These are phyloP conservation scores for Orthonyx spaldingii DNA, from an alignment of 2,113 vertebrate genomes.

Conservation along the genomic window DNA sequence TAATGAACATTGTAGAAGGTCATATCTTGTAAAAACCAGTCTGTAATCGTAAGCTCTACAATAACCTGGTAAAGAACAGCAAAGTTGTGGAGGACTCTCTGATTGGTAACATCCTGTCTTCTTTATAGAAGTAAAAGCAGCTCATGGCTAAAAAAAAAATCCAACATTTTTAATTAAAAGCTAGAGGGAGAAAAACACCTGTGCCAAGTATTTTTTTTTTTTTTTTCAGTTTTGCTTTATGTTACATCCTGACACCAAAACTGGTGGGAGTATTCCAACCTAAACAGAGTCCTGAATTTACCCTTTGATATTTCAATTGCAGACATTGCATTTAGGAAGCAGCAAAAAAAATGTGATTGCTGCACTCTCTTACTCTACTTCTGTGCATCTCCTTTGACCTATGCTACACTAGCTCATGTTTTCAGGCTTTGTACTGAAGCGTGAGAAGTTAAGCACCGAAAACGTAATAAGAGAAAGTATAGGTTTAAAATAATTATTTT, in stretches of 20 bases:
- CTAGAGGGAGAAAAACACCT: background rate
- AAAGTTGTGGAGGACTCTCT: background rate
- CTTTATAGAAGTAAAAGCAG: background rate
- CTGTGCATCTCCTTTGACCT: background rate
- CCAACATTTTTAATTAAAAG: background rate
- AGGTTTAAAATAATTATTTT: constrained; percentile 17
- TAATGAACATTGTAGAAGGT: background rate
- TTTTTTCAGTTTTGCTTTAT: background rate
- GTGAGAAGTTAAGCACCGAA: background rate
- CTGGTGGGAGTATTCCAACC: background rate
- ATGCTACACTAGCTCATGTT: background rate
- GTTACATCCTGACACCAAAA: background rate
- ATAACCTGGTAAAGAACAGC: background rate
- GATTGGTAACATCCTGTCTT: background rate
- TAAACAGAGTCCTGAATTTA: background rate
- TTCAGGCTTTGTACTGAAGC: background rate
- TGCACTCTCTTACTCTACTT: background rate
- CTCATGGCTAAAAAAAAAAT: background rate
- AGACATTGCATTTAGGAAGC: background rate
- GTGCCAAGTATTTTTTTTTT: background rate
- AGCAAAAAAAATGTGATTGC: background rate
- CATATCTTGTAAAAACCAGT: background rate
- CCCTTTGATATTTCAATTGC: background rate
- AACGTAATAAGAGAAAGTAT: background rate
- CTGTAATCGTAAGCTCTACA: background rate